Base-by-base conservation (phyloP, 1,140 invertebrate species). In the Oryctes rhinoceros region DNA sequence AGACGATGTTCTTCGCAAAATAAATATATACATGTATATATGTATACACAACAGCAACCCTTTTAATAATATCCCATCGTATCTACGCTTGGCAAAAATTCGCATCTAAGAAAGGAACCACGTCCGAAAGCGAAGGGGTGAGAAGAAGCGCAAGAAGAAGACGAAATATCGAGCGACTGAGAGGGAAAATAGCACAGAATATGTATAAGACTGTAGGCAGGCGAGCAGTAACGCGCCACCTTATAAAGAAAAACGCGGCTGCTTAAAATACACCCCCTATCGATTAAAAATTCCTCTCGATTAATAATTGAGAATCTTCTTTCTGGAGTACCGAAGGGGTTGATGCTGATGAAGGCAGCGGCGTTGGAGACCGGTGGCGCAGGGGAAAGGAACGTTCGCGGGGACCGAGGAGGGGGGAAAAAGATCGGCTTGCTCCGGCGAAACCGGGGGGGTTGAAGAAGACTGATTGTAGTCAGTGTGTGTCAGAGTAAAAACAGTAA, bases 221-320 rank as follows among this genome's bases (percentile, higher is more conserved):
- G 65, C 65, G 65, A 67, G 65, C 65, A 67, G 65, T 67, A 67
- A 67, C 65, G 65, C 65, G 65, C 65, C 65, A 67, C 65, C 65
- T 67, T 67, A 67, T 67, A 67, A 67, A 67, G 65, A 67, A 67
- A 67, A 67, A 67, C 74, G 74, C 84, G 82, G 84, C 83, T 82
- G 82, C 83, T 83, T 84, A 84, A 86, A 86, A 86, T 83, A 85
- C 81, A 83, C 85, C 65, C 65, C 65, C 83, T 83, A 87, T 87
- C 86, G 86, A 87, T 87, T 87, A 87, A 87, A 87, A 87, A 87
- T 87, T 87, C 86, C 85, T 87, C 86, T 84, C 86, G 86, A 87
- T 87, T 87, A 87, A 87, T 87, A 87, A 87, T 87, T 87, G 85
- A 87, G 85, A 84, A 86, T 86, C 85, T 87, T 86, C 85, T 86